These are phyloP conservation scores for Scatophagus argus DNA, from an alignment of 2,113 vertebrate genomes.

Conservation along the genomic window DNA sequence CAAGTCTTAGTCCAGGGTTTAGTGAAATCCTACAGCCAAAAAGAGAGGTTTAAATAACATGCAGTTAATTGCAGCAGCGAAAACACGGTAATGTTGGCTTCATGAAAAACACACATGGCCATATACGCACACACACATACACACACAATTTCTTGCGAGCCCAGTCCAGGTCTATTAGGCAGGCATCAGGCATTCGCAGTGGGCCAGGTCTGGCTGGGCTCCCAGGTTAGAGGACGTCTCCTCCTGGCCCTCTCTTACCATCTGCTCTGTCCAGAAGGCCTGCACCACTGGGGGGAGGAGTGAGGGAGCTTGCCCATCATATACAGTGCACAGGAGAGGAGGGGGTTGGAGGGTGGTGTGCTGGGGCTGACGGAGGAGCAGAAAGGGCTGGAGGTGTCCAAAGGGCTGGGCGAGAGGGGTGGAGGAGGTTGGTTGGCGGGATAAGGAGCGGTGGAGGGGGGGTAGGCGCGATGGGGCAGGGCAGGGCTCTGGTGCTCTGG, in stretches of 20 bases:
- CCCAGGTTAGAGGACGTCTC: constrained; percentile 87
- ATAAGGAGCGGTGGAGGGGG: constrained; percentile 11
- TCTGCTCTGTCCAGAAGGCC: constrained; percentile 86
- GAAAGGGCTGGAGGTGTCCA: constrained; percentile 39
- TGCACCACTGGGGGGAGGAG: constrained; percentile 69
- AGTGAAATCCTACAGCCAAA: constrained; percentile 23
- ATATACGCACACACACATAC: constrained; percentile 35
- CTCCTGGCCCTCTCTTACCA: constrained; percentile 82
- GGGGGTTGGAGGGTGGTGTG: constrained; percentile 14
- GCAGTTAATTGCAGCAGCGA: constrained; percentile 20
- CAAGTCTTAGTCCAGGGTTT: background rate
- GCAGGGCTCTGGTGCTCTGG: constrained; percentile 64
- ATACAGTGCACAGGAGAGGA: constrained; percentile 63
- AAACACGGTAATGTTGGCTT: constrained; percentile 8
- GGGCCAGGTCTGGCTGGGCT: constrained; percentile 80
- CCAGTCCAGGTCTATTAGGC: constrained; percentile 78
- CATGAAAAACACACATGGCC: constrained; percentile 31
- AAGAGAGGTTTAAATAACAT: constrained; percentile 33
- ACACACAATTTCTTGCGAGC: constrained; percentile 51
- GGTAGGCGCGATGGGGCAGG: constrained; percentile 47
- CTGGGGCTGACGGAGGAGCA: constrained; percentile 30
- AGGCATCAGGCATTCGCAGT: constrained; percentile 69
- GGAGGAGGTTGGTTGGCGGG: constrained; percentile 21
- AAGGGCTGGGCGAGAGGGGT: constrained; percentile 2
- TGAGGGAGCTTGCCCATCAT: constrained; percentile 42